phyloP scores from a whole-genome alignment of 2,797 vertebrate species.

The Darevskia nairensis region DNA sequence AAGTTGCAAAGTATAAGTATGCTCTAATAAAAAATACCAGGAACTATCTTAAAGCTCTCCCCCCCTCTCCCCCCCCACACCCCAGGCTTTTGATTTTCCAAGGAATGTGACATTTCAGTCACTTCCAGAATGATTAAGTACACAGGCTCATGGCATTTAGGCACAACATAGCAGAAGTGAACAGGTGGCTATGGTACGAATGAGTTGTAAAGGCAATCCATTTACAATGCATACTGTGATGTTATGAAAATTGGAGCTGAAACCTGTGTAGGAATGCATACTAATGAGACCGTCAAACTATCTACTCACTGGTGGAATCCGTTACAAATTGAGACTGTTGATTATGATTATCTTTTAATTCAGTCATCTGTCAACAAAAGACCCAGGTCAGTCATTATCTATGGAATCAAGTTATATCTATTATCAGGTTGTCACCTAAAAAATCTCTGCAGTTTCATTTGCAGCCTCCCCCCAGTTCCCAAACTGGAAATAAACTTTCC shows the following conservation, averaged over 20 bases:
- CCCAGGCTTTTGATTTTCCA: slow-evolving; percentile 40
- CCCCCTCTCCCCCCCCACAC: background rate
- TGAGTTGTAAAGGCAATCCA: slow-evolving; percentile 33
- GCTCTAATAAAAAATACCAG: slow-evolving; percentile 41
- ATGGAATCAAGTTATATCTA: background rate
- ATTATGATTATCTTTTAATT: slow-evolving; percentile 38
- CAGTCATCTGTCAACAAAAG: slow-evolving; percentile 24
- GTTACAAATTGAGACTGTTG: slow-evolving; percentile 30
- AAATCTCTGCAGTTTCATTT: background rate
- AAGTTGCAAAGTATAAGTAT: slow-evolving; percentile 54
- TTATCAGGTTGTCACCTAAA: background rate
- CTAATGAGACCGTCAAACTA: background rate
- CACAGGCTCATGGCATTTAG: slow-evolving; percentile 45
- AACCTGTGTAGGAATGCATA: slow-evolving; percentile 21
- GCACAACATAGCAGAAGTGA: slow-evolving; percentile 48
- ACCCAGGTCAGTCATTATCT: slow-evolving; percentile 16
- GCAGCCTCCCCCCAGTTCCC: background rate
- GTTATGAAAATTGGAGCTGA: slow-evolving; percentile 48
- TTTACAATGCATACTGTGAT: background rate
- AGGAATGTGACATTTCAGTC: slow-evolving; percentile 50
- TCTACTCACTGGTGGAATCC: slow-evolving; percentile 31
- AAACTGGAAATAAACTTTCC: background rate
- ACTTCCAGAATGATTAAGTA: slow-evolving; percentile 54
- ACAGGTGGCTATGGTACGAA: slow-evolving; percentile 38
- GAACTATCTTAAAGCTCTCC: slow-evolving; percentile 40